Base-by-base conservation (phyloP, 2,113 vertebrate species). In the Melanerpes aurifrons region DNA sequence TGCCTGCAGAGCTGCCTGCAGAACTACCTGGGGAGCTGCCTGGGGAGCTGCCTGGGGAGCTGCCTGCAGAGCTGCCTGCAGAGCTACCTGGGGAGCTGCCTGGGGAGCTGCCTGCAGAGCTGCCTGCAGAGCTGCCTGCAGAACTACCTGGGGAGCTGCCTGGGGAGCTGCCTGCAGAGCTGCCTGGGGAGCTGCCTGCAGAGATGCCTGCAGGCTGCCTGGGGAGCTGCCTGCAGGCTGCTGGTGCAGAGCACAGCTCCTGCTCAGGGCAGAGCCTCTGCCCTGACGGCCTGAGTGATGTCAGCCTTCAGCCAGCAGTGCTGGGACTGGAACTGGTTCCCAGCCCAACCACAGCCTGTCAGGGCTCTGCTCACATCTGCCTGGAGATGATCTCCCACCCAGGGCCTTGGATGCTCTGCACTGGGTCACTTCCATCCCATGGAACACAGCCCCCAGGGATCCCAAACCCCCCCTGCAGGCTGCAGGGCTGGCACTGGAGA, bases 381-480 rank as follows among this genome's bases (percentile, higher is more conserved):
- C 1, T 3, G 45, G 67, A 10, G 53, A 73, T 1, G 56, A 48
- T 31, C 35, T 20, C 2, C 24, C 71, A 32, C 47, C 15, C 71
- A 1, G 3, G 0, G 78, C 81, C 63, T 9, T 0, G 77, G 63
- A 64, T 32, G 28, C 40, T 31, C 67, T 7, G 13, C 45, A 8
- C 7, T 20, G 56, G 71, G 15, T 18, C 64, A 20, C 78, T 9
- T 29, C 50, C 5, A 8, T 47, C 31, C 43, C 40, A 10, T 2
- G 0, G 40, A 59, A 22, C 4, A 20, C 59, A 7, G 26, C 12
- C 57, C 32, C 58, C 61, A 13, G 0, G 0, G 10, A 15, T 25
- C 29, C 35, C 72, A 22, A 40, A 21, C 8, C 28, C 22, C 48
- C n/a, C 4, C 12, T 25, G 15, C 66, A 15, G 53, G 53, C 19